phyloP scores from a whole-genome alignment of 2,888 invertebrate species.

The Spisula solida region DNA sequence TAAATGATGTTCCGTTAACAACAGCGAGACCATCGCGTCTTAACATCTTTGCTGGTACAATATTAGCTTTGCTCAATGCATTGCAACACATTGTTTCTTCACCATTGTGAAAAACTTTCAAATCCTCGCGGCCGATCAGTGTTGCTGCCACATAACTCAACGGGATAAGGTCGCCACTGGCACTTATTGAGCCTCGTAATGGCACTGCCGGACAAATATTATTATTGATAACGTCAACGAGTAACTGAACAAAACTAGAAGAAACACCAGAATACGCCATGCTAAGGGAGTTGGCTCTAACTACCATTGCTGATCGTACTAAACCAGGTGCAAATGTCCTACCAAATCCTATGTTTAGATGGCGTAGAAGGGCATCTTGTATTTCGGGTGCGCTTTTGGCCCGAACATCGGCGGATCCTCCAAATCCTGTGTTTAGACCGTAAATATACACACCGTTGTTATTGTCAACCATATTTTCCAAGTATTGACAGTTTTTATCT shows the following conservation, averaged over 20 bases:
- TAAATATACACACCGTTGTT: slow-evolving; percentile 36
- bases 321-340: slow-evolving; percentile 32
- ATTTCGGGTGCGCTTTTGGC: slow-evolving; percentile 35
- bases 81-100: slow-evolving; percentile 54
- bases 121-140: slow-evolving; percentile 72
- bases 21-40: slow-evolving; percentile 77
- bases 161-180: slow-evolving; percentile 79
- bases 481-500: slow-evolving; percentile 22
- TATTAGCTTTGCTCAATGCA: slow-evolving; percentile 65
- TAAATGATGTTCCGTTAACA: slow-evolving; percentile 55
- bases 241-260: slow-evolving; percentile 60
- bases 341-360: slow-evolving; percentile 53
- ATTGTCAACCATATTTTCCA: slow-evolving; percentile 18
- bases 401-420: slow-evolving; percentile 54
- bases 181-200: slow-evolving; percentile 75
- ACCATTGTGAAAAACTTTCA: slow-evolving; percentile 67
- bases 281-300: slow-evolving; percentile 41
- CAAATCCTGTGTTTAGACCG: slow-evolving; percentile 57
- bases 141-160: slow-evolving; percentile 76
- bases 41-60: slow-evolving; percentile 68
- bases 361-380: slow-evolving; percentile 51
- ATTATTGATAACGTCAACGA: slow-evolving; percentile 72
- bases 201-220: slow-evolving; percentile 76
- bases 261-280: slow-evolving; percentile 70
- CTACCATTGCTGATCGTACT: slow-evolving; percentile 39